Conservation (phyloP, 2,888 invertebrate species). For the Tetramorium bicarinatum region DNA sequence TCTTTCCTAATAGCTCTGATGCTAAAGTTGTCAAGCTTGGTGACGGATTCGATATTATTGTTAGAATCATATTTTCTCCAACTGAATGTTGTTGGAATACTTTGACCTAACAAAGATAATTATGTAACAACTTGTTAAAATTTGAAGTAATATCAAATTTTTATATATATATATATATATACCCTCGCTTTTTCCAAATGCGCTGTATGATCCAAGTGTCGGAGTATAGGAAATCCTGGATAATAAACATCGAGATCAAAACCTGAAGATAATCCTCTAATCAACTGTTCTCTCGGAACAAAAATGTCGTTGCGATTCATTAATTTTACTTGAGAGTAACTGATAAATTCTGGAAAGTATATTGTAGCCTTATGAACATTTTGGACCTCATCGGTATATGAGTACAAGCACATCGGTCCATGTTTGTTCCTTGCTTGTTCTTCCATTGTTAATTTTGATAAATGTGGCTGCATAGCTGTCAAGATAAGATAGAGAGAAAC, state of each 20-base stretch:
- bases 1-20: constrained; percentile 90
- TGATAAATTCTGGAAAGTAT: constrained; percentile 89
- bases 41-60: constrained; percentile 87
- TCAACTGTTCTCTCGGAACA: constrained; percentile 88
- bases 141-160: background rate
- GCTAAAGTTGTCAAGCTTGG: constrained; percentile 88
- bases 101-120: constrained; percentile 89
- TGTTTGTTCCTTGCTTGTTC: constrained; percentile 93
- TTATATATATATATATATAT: constrained; percentile 22
- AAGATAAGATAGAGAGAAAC: background rate
- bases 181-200: constrained; percentile 84
- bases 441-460: constrained; percentile 89
- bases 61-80: constrained; percentile 94
- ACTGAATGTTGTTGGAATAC: constrained; percentile 96
- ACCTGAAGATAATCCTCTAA: constrained; percentile 91
- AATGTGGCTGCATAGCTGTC: constrained; percentile 91
- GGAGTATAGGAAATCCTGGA: constrained; percentile 97
- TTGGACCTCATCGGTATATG: constrained; percentile 88
- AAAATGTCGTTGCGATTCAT: constrained; percentile 88
- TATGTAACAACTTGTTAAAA: constrained; percentile 19
- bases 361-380: constrained; percentile 89
- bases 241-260: constrained; percentile 91
- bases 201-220: constrained; percentile 93
- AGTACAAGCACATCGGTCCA: constrained; percentile 95
- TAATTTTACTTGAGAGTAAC: constrained; percentile 87